Evolutionary conservation across 2,113 vertebrate species (phyloP).

Genomic region (Perca fluviatilis): DNA sequence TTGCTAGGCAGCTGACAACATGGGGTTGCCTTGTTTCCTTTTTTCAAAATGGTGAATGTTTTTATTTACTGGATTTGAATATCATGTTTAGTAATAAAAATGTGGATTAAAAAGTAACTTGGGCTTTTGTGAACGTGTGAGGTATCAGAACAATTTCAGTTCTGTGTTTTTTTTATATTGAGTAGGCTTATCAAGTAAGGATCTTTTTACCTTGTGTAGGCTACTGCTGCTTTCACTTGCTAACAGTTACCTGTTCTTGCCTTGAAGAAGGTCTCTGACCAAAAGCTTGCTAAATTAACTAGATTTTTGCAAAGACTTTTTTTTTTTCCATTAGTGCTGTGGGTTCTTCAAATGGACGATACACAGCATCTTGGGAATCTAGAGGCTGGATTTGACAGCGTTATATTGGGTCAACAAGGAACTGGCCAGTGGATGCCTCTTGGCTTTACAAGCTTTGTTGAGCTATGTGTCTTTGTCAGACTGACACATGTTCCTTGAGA

Average conservation of each 20-base stretch:
- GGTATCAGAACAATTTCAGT: not conserved
- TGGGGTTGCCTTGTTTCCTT: not conserved
- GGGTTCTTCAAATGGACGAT: not conserved
- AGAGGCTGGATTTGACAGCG: constrained; percentile 42
- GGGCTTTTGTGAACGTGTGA: not conserved
- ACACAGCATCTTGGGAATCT: constrained; percentile 59
- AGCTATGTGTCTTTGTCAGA: constrained; percentile 40
- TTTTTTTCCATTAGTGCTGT: too few species aligned
- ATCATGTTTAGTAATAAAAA: not conserved
- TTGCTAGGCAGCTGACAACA: not conserved
- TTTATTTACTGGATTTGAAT: not conserved
- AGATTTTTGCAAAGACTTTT: too few species aligned
- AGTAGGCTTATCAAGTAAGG: too few species aligned
- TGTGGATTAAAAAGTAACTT: too few species aligned
- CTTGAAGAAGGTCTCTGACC: too few species aligned
- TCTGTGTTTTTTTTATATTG: not conserved
- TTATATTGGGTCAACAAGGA: constrained; percentile 53
- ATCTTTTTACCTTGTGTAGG: too few species aligned
- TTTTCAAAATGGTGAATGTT: not conserved
- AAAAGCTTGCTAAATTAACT: too few species aligned
- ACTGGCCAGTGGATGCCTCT: constrained; percentile 39
- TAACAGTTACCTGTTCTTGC: too few species aligned
- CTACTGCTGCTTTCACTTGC: too few species aligned
- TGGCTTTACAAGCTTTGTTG: constrained; percentile 65
- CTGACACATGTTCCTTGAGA: constrained; percentile 5